phyloP scores from a whole-genome alignment of 2,113 vertebrate species.

The Phoxinus phoxinus region DNA sequence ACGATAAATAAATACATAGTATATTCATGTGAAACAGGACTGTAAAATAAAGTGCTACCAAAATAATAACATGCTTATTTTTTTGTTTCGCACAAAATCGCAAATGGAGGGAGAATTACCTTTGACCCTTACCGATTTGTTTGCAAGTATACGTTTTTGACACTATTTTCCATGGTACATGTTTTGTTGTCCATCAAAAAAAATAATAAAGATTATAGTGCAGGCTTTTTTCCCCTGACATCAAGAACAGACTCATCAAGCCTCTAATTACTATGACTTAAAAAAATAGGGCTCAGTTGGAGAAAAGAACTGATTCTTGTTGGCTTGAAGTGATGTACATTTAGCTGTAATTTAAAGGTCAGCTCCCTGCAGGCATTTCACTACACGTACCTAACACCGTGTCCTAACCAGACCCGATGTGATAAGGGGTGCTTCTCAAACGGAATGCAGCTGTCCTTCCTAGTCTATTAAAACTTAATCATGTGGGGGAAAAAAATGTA shows the following conservation, averaged over 20 bases:
- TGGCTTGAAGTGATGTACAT: conserved; percentile 26
- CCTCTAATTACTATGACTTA: neutral
- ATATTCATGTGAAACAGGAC: too few relatives aligned
- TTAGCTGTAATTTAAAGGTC: conserved; percentile 9
- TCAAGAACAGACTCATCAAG: neutral
- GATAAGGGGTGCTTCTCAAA: too few relatives aligned
- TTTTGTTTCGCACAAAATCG: neutral
- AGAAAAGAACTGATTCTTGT: neutral
- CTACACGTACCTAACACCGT: neutral
- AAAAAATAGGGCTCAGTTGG: neutral
- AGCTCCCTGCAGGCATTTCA: conserved; percentile 13
- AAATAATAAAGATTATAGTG: neutral
- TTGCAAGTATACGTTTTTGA: neutral
- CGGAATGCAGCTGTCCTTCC: too few relatives aligned
- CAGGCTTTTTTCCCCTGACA: neutral
- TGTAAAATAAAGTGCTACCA: too few relatives aligned
- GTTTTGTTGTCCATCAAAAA: too few relatives aligned
- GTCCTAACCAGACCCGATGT: too few relatives aligned
- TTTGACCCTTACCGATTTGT: neutral
- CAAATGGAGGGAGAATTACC: neutral
- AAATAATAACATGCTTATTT: too few relatives aligned
- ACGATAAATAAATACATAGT: too few relatives aligned
- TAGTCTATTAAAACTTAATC: too few relatives aligned
- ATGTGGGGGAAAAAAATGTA: too few relatives aligned
- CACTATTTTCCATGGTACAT: neutral